Percentiles rank a stretch among this genome's conserved stretches.
Evolutionary conservation across 2,888 invertebrate species (phyloP).

Genomic region (Acanthococcus lagerstroemiae): DNA sequence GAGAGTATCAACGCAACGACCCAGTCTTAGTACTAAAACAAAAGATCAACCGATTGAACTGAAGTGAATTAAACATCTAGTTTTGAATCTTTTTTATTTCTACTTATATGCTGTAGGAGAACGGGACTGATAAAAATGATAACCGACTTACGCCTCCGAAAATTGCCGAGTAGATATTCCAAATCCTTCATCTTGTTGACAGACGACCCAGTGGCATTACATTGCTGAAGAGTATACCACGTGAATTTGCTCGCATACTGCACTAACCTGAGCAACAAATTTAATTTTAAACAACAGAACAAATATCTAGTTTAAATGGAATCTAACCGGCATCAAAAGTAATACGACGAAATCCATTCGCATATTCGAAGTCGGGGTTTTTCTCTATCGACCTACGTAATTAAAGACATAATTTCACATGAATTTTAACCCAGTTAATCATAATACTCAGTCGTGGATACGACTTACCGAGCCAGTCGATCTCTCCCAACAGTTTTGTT

Average conservation of each 20-base stretch:
- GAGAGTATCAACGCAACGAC: constrained; percentile 70
- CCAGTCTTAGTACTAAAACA: constrained; percentile 67
- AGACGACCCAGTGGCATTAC: constrained; percentile 51
- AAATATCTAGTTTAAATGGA: no score
- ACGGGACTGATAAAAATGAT: no score
- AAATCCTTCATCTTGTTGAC: constrained; percentile 67
- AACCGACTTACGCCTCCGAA: constrained; percentile 77
- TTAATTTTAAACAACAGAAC: no score
- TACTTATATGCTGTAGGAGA: constrained; percentile 35
- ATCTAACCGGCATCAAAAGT: no score
- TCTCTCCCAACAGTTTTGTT: constrained; percentile 50
- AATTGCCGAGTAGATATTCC: constrained; percentile 72
- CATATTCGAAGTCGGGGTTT: no score
- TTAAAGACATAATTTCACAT: no score
- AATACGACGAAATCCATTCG: no score
- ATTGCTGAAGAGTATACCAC: constrained; percentile 67
- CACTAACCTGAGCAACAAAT: constrained; percentile 53
- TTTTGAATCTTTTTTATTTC: constrained; percentile 11
- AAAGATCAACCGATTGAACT: constrained; percentile 32
- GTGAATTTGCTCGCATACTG: constrained; percentile 72
- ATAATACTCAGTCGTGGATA: no score
- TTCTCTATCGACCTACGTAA: no score
- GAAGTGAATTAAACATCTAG: constrained; percentile 42
- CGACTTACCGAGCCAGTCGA: constrained; percentile 48
- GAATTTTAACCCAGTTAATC: no score